Evolutionary conservation across 2,888 invertebrate genomes (phyloP), one percentile per base, ranked within the genome.

Genomic region (Pheosia gnoma): DNA sequence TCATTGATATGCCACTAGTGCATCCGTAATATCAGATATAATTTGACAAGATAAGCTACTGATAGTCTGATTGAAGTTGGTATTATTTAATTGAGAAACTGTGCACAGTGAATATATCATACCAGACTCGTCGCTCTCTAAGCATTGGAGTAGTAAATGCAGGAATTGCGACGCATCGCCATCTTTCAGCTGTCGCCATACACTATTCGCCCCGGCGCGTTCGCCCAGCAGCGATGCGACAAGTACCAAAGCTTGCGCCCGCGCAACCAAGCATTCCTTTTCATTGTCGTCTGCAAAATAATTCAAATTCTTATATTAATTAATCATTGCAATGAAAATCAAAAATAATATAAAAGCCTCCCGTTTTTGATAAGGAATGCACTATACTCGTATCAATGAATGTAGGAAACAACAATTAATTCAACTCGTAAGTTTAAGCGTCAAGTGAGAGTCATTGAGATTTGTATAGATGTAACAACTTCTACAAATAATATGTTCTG

Each of bases 121-220:
- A 93, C 93, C 92, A 59, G 62, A 60, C 61, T 86, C 80, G 56
- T 87, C 85, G 54, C 75, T 81, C 43, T 88, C 81, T 67, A 93
- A 72, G 54, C 84, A 81, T 66, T 88, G 86, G 11, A 88, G 70
- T 5, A 93, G 53, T 55, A 88, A 64, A 68, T 80, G 74, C 57
- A 91, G 83, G 66, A 89, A 76, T 0, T 78, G 57, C 8, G 60
- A 66, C 0, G 82, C 67, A 3, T 72, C 66, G 1, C 72, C 71
- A 3, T 84, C 81, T 41, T 68, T 81, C 39, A 92, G 64, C 41
- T 83, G 82, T 36, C 62, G 61, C 91, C 92, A 93, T 3, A 90
- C 75, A 41, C 72, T 81, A 53, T 87, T 85, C 5, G 70, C 70
- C 0, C 89, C 87, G 0, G 82, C 62, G 0, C 78, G 78, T 53